Evolutionary conservation across 2,797 vertebrate genomes (phyloP), one percentile per base, ranked within the genome.

Genomic region (Megalops cyprinoides): DNA sequence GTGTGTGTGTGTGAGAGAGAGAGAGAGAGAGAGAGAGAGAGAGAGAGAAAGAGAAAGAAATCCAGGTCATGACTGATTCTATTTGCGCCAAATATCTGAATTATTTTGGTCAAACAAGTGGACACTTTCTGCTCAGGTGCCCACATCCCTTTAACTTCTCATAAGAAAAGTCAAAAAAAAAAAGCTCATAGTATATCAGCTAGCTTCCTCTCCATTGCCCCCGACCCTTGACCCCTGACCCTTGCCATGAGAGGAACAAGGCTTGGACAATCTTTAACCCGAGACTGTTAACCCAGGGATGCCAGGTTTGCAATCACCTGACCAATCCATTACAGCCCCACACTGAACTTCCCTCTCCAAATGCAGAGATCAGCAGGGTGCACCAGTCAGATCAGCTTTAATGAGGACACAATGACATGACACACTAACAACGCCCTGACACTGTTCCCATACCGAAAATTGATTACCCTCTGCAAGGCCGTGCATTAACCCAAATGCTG

Each of bases 41-140:
- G n/a, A 49, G 15, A 46, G 4, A 46, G 62, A 39, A 25, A 69
- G n/a, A 18, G 5, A 81, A 23, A 18, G 39, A 42, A 79, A 75
- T 28, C 39, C 15, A 23, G n/a, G 28, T 42, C 49, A 71, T 20
- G 39, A 80, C 31, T 49, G 31, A 74, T 73, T 31, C 76, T 84
- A 82, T 73, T 73, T 42, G 49, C 82, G 20, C 77, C 67, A 78
- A 56, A 3, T 46, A 67, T 84, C 53, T 48, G 79, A 89, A 86
- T 86, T 77, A 83, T 74, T 81, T 55, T 74, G 6, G 46, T 83
- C 51, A 78, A 74, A 69, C 65, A 76, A 77, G 49, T 60, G 18
- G 79, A 84, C 65, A 65, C 65, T 81, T 82, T 78, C 78, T 14
- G 75, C 79, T 69, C 79, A 56, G 82, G 25, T 80, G 76, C 56